These are phyloP conservation scores for Urosaurus nigricauda DNA, from an alignment of 2,797 vertebrate species.

Conservation along the genomic window DNA sequence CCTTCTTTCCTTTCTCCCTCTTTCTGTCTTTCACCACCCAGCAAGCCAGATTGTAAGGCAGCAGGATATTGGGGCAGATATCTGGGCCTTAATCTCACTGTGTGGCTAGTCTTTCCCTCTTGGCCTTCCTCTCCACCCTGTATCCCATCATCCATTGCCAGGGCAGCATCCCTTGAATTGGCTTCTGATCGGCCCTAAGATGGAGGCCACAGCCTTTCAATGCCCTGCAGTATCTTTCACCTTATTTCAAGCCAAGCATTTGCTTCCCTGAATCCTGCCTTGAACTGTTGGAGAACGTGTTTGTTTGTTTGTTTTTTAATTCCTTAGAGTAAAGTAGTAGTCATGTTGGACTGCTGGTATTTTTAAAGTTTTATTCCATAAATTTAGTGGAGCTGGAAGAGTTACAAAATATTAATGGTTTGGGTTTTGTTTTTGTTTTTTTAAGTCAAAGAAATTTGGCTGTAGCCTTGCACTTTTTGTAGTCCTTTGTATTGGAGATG, in stretches of 20 bases:
- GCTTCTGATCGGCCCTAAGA: background rate
- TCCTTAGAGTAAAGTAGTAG: background rate
- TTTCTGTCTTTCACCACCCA: too few relatives aligned
- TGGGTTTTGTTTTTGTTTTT: background rate
- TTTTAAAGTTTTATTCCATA: background rate
- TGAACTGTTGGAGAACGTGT: background rate
- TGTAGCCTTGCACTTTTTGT: background rate
- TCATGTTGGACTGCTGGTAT: background rate
- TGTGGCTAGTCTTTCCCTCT: too few relatives aligned
- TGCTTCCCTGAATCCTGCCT: background rate
- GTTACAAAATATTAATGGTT: background rate
- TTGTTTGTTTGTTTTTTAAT: background rate
- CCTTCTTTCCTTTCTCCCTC: too few relatives aligned
- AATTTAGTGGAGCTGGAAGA: too few relatives aligned
- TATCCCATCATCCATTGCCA: background rate
- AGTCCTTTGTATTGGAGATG: background rate
- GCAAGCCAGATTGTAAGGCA: background rate
- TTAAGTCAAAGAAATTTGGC: slow-evolving; percentile 3
- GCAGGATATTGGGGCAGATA: background rate
- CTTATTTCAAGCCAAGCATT: background rate
- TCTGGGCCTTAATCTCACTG: background rate
- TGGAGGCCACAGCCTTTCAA: background rate
- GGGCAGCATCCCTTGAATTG: background rate
- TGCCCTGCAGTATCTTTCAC: background rate
- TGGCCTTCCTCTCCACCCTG: too few relatives aligned